A percentile compares a stretch with the other conserved stretches of the same genome.
Evolutionary conservation across 2,113 vertebrate species (phyloP).

Genomic region (Sebastes fasciatus): DNA sequence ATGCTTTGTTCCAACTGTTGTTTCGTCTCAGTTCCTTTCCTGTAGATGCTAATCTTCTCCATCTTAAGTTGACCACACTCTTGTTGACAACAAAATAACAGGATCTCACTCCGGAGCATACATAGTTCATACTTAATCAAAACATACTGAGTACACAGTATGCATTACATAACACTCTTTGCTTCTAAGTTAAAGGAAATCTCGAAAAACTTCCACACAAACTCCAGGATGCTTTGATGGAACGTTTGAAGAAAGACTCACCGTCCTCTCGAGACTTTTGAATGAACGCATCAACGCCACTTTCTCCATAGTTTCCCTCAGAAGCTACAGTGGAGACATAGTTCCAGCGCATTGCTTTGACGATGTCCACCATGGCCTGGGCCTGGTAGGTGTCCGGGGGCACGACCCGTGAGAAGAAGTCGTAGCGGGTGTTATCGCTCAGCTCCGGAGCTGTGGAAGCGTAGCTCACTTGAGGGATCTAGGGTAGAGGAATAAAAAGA

Average conservation of each 20-base stretch:
- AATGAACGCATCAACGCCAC: slow-evolving; percentile 95
- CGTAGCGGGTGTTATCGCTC: slow-evolving; percentile 96
- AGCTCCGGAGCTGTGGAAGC: slow-evolving; percentile 96
- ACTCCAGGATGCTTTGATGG: not conserved
- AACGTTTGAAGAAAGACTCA: slow-evolving; percentile 81
- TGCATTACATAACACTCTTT: too few relatives aligned
- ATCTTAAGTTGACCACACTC: too few relatives aligned
- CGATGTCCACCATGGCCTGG: slow-evolving; percentile 98
- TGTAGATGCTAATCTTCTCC: too few relatives aligned
- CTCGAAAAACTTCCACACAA: not conserved
- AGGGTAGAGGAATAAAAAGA: slow-evolving; percentile 10
- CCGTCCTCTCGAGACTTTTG: slow-evolving; percentile 96
- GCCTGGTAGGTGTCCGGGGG: slow-evolving; percentile 97
- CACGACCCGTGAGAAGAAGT: slow-evolving; percentile 97
- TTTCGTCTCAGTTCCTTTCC: too few relatives aligned
- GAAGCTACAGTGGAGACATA: slow-evolving; percentile 97
- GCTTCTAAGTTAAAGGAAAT: too few relatives aligned
- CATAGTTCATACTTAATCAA: too few relatives aligned
- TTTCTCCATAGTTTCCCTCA: slow-evolving; percentile 96
- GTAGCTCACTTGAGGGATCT: slow-evolving; percentile 99
- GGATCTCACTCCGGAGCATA: too few relatives aligned
- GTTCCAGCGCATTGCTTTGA: slow-evolving; percentile 95
- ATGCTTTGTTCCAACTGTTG: too few relatives aligned
- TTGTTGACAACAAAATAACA: too few relatives aligned
- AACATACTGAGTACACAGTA: too few relatives aligned